Conservation (phyloP, 2,113 vertebrate genomes). For the Pseudopodoces humilis region DNA sequence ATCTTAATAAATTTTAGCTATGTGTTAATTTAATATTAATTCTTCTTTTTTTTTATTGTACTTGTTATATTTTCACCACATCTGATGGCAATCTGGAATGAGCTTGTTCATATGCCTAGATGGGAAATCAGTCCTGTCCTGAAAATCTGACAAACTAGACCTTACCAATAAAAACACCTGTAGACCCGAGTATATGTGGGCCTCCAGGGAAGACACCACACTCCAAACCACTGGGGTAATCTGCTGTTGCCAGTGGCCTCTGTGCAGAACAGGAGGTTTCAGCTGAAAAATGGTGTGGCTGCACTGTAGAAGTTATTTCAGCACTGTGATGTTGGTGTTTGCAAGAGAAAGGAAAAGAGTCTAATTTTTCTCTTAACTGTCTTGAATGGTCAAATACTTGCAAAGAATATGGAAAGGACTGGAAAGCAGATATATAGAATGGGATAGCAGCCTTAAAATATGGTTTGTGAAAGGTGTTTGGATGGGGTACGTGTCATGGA, state of each 20-base stretch:
- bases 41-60: rapidly evolving
- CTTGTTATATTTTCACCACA: background rate
- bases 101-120: background rate
- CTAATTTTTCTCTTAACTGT: background rate
- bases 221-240: background rate
- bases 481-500: rapidly evolving
- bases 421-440: background rate
- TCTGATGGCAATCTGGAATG: background rate
- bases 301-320: background rate
- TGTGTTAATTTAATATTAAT: background rate
- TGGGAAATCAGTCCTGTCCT: background rate
- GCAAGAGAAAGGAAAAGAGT: background rate
- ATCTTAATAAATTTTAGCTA: background rate
- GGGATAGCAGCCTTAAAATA: background rate
- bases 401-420: background rate
- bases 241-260: background rate
- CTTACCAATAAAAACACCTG: background rate
- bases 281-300: background rate
- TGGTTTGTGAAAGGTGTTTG: background rate
- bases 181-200: rapidly evolving
- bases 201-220: background rate
- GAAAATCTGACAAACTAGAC: background rate
- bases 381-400: background rate
- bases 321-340: rapidly evolving
- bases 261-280: background rate